Conservation (phyloP, 1,140 invertebrate genomes). For the Euura saliciscinereae region DNA sequence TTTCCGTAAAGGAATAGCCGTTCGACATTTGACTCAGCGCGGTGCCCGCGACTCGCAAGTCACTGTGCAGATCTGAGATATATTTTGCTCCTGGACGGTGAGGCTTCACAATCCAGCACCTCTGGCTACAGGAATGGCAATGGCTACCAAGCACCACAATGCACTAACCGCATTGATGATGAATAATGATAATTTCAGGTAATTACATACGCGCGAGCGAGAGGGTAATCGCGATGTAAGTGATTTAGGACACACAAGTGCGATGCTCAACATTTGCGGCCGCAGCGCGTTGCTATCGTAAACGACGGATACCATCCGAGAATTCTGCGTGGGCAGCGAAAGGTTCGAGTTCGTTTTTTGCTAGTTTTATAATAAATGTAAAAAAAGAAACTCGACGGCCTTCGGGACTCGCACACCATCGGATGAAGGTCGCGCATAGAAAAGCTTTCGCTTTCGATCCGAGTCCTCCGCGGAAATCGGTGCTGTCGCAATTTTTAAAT, state of each 20-base stretch:
- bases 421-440: too few species aligned
- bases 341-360: conserved; percentile 4
- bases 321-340: not conserved
- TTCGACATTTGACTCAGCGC: not conserved
- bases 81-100: not conserved
- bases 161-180: conserved; percentile 23
- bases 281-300: conserved; percentile 3
- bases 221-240: conserved; percentile 29
- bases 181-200: conserved; percentile 34
- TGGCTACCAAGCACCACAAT: conserved; percentile 6
- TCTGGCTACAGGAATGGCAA: conserved; percentile 3
- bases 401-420: too few species aligned
- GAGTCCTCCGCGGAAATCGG: too few species aligned
- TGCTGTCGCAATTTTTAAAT: too few species aligned
- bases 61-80: not conserved
- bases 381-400: too few species aligned
- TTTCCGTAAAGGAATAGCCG: not conserved
- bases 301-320: conserved; percentile 9
- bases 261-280: not conserved
- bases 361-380: not conserved
- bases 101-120: conserved; percentile 1
- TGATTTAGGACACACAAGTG: conserved; percentile 28
- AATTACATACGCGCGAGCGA: conserved; percentile 26
- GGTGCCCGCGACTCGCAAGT: not conserved
- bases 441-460: too few species aligned